phyloP scores from a whole-genome alignment of 2,888 invertebrate species.

The Macaria liturata region DNA sequence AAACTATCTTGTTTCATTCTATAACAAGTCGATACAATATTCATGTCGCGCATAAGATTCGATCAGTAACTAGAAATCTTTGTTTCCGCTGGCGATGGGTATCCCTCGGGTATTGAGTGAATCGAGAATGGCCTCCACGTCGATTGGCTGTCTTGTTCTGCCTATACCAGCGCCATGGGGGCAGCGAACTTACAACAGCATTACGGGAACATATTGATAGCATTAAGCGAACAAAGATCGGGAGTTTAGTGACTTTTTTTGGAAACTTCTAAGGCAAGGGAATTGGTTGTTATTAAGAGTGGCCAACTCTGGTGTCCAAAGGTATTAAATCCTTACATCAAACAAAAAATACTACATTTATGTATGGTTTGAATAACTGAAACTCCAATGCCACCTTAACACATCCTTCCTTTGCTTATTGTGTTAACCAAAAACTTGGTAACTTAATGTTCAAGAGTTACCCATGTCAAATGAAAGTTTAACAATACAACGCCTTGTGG shows the following conservation, averaged over 20 bases:
- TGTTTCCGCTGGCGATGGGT: slow-evolving; percentile 13
- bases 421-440: slow-evolving; percentile 1
- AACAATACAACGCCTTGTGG: slow-evolving; percentile 8
- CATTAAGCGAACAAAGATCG: background rate
- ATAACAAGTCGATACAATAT: no score
- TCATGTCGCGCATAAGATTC: slow-evolving; percentile 2
- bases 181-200: slow-evolving; percentile 4
- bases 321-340: no score
- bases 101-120: slow-evolving; percentile 15
- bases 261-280: no score
- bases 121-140: slow-evolving; percentile 16
- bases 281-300: no score
- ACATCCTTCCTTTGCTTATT: background rate
- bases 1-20: no score
- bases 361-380: no score
- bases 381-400: no score
- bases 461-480: slow-evolving; percentile 14
- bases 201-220: slow-evolving; percentile 5
- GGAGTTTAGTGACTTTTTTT: no score
- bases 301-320: no score
- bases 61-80: slow-evolving; percentile 16
- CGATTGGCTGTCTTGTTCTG: slow-evolving; percentile 20
- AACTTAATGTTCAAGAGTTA: slow-evolving; percentile 11
- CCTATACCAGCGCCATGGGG: slow-evolving; percentile 8
- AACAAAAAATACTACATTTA: no score